These are phyloP conservation scores for Sarcophaga bullata DNA, from an alignment of 1,140 invertebrate genomes.

Conservation along the genomic window DNA sequence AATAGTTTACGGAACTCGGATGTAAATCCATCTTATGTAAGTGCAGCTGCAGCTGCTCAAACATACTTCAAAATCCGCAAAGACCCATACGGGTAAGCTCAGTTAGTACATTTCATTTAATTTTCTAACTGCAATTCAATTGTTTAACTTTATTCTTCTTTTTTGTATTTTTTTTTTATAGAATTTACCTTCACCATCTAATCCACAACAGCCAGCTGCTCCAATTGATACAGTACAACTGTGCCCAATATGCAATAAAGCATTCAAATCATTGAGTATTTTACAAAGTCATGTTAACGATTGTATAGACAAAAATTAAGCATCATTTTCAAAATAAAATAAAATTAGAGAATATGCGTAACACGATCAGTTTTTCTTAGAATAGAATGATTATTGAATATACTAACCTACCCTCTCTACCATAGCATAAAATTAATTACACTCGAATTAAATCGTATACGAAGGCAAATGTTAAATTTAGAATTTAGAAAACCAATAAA, in stretches of 20 bases:
- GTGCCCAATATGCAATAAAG: slow-evolving; percentile 69
- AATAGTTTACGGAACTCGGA: neutral
- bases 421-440: too few relatives aligned
- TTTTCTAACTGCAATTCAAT: neutral
- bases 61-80: slow-evolving; percentile 48
- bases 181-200: slow-evolving; percentile 45
- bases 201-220: slow-evolving; percentile 17
- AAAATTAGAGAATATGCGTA: too few relatives aligned
- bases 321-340: too few relatives aligned
- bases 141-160: slow-evolving; percentile 4
- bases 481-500: too few relatives aligned
- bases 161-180: slow-evolving; percentile 35
- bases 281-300: slow-evolving; percentile 70
- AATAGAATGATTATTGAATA: too few relatives aligned
- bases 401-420: too few relatives aligned
- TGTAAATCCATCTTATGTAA: too few relatives aligned
- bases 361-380: too few relatives aligned
- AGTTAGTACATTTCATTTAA: neutral
- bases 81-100: slow-evolving; percentile 56
- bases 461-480: too few relatives aligned
- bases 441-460: too few relatives aligned
- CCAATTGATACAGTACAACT: slow-evolving; percentile 51
- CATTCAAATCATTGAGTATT: slow-evolving; percentile 67
- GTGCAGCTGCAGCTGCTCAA: slow-evolving; percentile 43
- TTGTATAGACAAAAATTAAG: slow-evolving; percentile 62